Base-by-base conservation (phyloP, 2,888 invertebrate genomes). In the Ormyrus labotus region DNA sequence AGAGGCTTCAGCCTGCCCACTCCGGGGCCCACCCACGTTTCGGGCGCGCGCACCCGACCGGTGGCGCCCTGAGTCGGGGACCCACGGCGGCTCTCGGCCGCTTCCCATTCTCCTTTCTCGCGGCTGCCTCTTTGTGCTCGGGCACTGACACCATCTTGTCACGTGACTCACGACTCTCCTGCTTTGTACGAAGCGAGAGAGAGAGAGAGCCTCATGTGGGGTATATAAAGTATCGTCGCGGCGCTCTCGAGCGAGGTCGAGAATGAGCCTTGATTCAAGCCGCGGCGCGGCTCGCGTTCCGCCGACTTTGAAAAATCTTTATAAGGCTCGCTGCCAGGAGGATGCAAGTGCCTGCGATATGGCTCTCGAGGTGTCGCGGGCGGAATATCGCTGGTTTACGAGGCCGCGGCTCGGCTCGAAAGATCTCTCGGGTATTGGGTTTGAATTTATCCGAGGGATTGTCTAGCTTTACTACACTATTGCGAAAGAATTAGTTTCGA, bases 1-100 rank as follows among this genome's bases (percentile, higher is more conserved):
- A 47, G 53, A 47, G 48, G 19, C 2, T 13, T 4, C 13, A 45
- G 63, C 77, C 86, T 83, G 84, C 86, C 87, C 84, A 82, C 84
- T 84, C 86, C 57, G 83, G 84, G 87, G 87, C 86, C 88, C 87
- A 88, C 88, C 87, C 87, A 88, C 87, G 87, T 84, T 82, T 84
- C 85, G 85, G 83, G 70, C 77, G 77, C 77, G 77, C 75, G 80
- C 63, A 87, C 85, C 87, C 88, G 86, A 88, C 86, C 84, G 76
- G 87, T 87, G 87, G 88, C 88, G 88, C 88, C 88, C 84, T 85
- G 82, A 76, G 3, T 11, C 80, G 76, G 76, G 71, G 76, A 76
- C 68, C 72, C 80, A 71, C 7, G 47, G 63, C 34, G 34, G 34
- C 47, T 69, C 58, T 64, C 58, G 9, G 51, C 50, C 34, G 61